Evolutionary conservation across 2,888 invertebrate genomes (phyloP), one percentile per base, ranked within the genome.

Genomic region (Alcis repandata): DNA sequence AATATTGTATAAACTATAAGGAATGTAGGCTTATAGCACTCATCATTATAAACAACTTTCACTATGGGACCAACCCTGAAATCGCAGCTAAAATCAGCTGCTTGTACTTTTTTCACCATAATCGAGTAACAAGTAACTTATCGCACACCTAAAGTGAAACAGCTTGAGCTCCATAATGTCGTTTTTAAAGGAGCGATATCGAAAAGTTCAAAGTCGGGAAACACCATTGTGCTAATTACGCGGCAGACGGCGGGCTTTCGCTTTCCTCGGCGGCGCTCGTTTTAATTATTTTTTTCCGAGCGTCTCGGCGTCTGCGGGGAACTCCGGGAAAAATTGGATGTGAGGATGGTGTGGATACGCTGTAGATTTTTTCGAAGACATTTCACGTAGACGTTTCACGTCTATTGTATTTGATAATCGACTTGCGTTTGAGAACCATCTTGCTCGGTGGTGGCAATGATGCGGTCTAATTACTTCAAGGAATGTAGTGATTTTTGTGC

Each of bases 171-270:
- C 59, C 11, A 60, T 65, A 61, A 58, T 72, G 41, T 46, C 51
- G 49, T 78, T 78, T 75, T 83, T 80, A 79, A 81, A 85, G 85
- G 85, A 89, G 86, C 84, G 85, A 88, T 89, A 86, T 86, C 81
- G 87, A 83, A 85, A 91, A 90, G 92, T 92, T 93, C 93, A 93
- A 93, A 93, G 93, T 92, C 93, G 85, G 92, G 91, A 89, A 91
- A 90, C 87, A 90, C 92, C 92, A 92, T 92, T 92, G 92, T 92
- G 85, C 92, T 93, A 93, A 93, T 93, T 93, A 92, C 93, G 92
- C 85, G 90, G 90, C 90, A 92, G 93, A 92, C 92, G 91, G 92
- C 92, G 91, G 79, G 92, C 92, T 93, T 91, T 92, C 92, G 82
- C 92, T 92, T 87, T 93, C 92, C 85, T 82, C 88, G 91, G 76